Percentiles rank a stretch among this genome's conserved stretches.
Conservation (phyloP, 2,113 vertebrate species). For the Seriola dumerili region DNA sequence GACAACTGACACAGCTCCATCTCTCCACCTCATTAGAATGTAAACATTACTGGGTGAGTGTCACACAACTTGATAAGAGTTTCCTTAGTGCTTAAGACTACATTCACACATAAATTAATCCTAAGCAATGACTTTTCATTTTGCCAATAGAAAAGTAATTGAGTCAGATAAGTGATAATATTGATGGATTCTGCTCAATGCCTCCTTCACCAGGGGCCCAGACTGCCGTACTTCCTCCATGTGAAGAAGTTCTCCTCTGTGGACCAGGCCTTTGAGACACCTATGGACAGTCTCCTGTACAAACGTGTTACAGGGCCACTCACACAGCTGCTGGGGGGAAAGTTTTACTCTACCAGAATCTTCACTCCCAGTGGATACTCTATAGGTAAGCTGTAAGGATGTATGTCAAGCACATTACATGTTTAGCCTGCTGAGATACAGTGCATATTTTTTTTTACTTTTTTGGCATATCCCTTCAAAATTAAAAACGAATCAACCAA, state of each 20-base stretch:
- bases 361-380: constrained; percentile 37
- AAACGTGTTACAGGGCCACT: constrained; percentile 45
- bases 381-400: constrained; percentile 33
- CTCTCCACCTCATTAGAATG: constrained; percentile 48
- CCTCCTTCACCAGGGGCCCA: constrained; percentile 43
- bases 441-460: too few relatives aligned
- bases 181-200: neutral
- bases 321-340: constrained; percentile 40
- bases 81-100: neutral
- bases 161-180: neutral
- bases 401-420: neutral
- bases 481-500: neutral
- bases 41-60: constrained; percentile 46
- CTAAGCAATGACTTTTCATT: neutral
- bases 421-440: neutral
- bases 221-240: constrained; percentile 22
- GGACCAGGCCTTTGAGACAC: constrained; percentile 46
- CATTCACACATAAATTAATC: neutral
- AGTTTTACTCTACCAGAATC: constrained; percentile 22
- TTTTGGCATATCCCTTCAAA: neutral
- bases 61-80: neutral
- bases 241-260: constrained; percentile 49
- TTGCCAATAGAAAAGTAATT: neutral
- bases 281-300: constrained; percentile 41
- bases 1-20: constrained; percentile 57